Conservation (phyloP, 2,888 invertebrate genomes). For the Cephus rjabovi region DNA sequence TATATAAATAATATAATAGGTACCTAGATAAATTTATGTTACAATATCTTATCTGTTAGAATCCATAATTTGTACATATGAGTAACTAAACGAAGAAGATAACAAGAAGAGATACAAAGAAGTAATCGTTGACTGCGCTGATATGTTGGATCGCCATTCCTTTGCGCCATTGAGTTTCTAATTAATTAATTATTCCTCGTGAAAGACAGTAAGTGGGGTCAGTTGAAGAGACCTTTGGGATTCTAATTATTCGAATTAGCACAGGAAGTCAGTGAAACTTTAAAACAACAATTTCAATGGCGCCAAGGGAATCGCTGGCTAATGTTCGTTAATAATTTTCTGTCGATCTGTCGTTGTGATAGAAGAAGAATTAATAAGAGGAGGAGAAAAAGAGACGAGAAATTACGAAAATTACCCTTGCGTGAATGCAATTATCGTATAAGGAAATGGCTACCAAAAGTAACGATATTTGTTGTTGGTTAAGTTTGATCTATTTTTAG, state of each 20-base stretch:
- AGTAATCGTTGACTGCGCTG: background rate
- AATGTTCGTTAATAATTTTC: constrained; percentile 29
- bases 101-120: background rate
- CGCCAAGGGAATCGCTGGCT: constrained; percentile 14
- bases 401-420: background rate
- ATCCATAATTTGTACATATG: constrained; percentile 32
- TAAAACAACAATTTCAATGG: background rate
- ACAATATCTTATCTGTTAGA: constrained; percentile 28
- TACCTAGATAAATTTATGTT: constrained; percentile 23
- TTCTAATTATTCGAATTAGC: background rate
- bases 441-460: constrained; percentile 39
- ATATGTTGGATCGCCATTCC: background rate
- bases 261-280: background rate
- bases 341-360: background rate
- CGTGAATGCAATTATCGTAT: constrained; percentile 12
- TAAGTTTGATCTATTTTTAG: constrained; percentile 47
- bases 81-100: constrained; percentile 10
- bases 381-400: background rate
- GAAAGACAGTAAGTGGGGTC: background rate
- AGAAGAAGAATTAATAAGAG: background rate
- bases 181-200: background rate
- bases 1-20: background rate
- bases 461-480: constrained; percentile 43
- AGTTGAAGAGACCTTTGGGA: background rate
- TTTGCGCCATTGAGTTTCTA: background rate